Evolutionary conservation across 2,888 invertebrate species (phyloP), one percentile per base, ranked within the genome.

Genomic region (Sthenelais limicola): DNA sequence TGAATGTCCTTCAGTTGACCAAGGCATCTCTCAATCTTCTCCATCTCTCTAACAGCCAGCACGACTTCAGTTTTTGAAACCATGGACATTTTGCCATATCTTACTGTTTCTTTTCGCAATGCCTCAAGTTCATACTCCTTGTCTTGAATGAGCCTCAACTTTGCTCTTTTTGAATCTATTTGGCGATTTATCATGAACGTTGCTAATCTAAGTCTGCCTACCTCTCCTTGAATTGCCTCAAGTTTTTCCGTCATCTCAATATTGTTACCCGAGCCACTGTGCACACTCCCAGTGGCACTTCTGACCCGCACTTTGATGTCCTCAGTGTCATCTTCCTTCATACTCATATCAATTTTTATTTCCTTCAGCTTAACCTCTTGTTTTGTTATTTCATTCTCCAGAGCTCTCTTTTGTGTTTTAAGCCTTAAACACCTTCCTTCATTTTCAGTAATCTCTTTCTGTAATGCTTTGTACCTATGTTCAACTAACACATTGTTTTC

Each of bases 61-160:
- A 67, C 47, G 9, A 67, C 67, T 43, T 67, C 47, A 24, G 67
- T 67, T 18, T 48, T 24, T 12, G 67, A 62, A 5, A 62, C 62
- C 62, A 38, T 2, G 4, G 62, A 3, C 62, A 62, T 62, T 24
- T 38, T 62, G 2, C 62, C 62, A n/a, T 62, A 62, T 1, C 62
- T 21, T 12, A 62, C 24, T 1, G 38, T 24, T 43, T 62, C 35
- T 18, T 62, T 38, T 24, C 18, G 35, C 21, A 62, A 38, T 3
- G 47, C 9, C 47, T 67, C 48, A 1, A 67, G 30, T n/a, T 47
- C 48, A 18, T 12, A 9, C 32, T 48, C n/a, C 30, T 30, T 67
- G 28, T 67, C 67, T 9, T 3, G 1, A 32, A 67, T 67, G 7
- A 67, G 28, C 32, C 43, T 47, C 9, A 47, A 21, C 48, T 48